A percentile compares a stretch with the other conserved stretches of the same genome.
Evolutionary conservation across 2,113 vertebrate species (phyloP).

Genomic region (Misgurnus mizolepis): DNA sequence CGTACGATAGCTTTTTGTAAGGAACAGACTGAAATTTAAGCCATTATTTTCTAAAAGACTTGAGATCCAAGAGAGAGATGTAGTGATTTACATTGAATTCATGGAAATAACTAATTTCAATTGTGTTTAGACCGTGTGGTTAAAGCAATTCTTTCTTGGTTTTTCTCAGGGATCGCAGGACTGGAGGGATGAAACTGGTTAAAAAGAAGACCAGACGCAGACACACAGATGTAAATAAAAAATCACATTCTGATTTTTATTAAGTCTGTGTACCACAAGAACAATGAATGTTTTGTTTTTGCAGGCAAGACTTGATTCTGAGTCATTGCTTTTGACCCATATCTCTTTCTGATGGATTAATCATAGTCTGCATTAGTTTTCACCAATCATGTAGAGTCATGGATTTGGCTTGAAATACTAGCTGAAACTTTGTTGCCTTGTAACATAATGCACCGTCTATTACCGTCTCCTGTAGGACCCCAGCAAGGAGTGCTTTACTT

Average conservation of each 20-base stretch:
- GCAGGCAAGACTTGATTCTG: background rate
- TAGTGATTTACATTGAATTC: too few relatives aligned
- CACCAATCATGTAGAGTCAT: background rate
- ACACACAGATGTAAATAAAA: constrained; percentile 87
- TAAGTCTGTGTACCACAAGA: background rate
- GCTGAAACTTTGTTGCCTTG: background rate
- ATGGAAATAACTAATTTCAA: too few relatives aligned
- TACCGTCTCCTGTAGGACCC: constrained; percentile 79
- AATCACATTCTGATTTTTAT: constrained; percentile 7
- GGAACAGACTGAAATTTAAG: too few relatives aligned
- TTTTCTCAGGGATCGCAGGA: constrained; percentile 78
- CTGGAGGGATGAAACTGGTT: constrained; percentile 80
- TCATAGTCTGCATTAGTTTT: background rate
- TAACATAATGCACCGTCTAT: background rate
- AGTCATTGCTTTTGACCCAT: background rate
- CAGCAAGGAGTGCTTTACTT: constrained; percentile 94
- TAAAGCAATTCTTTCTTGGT: background rate
- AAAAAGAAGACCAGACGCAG: constrained; percentile 89
- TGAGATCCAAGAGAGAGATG: too few relatives aligned
- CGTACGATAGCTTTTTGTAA: too few relatives aligned
- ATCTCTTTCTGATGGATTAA: background rate
- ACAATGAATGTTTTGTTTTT: background rate
- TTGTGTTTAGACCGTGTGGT: background rate
- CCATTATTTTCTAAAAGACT: too few relatives aligned
- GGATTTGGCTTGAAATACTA: background rate